A percentile compares a stretch with the other conserved stretches of the same genome.
These are phyloP conservation scores for Picus viridis DNA, from an alignment of 2,797 vertebrate species.

Conservation along the genomic window DNA sequence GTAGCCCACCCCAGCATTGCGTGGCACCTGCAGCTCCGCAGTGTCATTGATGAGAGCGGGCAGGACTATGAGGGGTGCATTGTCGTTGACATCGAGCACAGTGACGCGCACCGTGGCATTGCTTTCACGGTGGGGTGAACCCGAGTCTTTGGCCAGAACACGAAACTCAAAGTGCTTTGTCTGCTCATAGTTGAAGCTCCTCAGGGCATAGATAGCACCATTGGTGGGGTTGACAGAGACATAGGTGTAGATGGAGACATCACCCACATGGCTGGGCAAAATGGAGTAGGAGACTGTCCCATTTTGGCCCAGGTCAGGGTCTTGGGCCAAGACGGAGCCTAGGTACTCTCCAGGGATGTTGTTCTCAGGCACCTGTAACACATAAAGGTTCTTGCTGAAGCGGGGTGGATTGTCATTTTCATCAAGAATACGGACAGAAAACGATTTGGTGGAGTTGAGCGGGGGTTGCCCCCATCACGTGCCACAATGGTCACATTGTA, in stretches of 20 bases:
- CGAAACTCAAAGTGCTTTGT: conserved; percentile 98
- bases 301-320: conserved; percentile 96
- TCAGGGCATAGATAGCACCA: conserved; percentile 95
- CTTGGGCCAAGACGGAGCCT: conserved; percentile 94
- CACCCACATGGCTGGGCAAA: conserved; percentile 93
- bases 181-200: conserved; percentile 98
- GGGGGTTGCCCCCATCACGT: conserved; percentile 94
- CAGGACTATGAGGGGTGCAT: conserved; percentile 94
- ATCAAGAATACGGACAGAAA: conserved; percentile 94
- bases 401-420: conserved; percentile 97
- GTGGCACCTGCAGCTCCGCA: conserved; percentile 94
- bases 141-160: conserved; percentile 94
- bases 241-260: conserved; percentile 97
- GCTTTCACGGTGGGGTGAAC: conserved; percentile 95
- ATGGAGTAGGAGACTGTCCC: conserved; percentile 98
- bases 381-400: conserved; percentile 94
- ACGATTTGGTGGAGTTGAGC: conserved; percentile 96
- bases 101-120: conserved; percentile 94
- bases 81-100: conserved; percentile 95
- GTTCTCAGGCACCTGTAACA: conserved; percentile 96
- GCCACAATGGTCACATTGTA: conserved; percentile 98
- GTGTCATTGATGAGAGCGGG: conserved; percentile 96
- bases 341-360: conserved; percentile 98
- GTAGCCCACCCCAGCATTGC: conserved; percentile 96
- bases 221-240: conserved; percentile 98